A percentile compares a stretch with the other conserved stretches of the same genome.
phyloP scores from a whole-genome alignment of 2,113 vertebrate species.

The Lophochroa leadbeateri region DNA sequence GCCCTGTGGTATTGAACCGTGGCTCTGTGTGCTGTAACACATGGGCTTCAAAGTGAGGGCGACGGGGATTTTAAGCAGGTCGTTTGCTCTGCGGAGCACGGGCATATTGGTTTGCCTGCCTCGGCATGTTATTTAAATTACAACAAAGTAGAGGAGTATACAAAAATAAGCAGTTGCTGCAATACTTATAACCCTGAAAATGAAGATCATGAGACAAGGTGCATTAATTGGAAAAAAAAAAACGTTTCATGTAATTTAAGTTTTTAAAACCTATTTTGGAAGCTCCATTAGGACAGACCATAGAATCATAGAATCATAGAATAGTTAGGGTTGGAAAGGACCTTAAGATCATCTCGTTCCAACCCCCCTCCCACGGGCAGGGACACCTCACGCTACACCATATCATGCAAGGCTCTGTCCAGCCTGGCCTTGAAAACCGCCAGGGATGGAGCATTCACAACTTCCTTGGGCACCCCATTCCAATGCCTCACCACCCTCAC shows the following conservation, averaged over 20 bases:
- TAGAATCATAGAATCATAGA: too few relatives aligned
- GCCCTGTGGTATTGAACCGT: not conserved
- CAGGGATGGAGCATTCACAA: too few relatives aligned
- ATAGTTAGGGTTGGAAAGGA: too few relatives aligned
- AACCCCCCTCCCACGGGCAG: too few relatives aligned
- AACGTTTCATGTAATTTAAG: not conserved
- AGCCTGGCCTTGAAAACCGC: too few relatives aligned
- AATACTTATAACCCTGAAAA: not conserved
- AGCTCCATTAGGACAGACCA: not conserved
- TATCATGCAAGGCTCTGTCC: too few relatives aligned
- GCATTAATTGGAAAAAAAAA: not conserved
- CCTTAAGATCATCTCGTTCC: too few relatives aligned
- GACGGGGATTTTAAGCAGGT: not conserved
- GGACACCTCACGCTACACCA: too few relatives aligned
- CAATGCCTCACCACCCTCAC: too few relatives aligned
- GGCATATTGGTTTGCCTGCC: not conserved
- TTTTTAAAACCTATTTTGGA: not conserved
- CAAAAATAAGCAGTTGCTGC: not conserved
- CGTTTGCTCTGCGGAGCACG: not conserved
- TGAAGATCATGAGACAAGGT: not conserved
- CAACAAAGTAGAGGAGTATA: not conserved
- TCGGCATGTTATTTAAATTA: not conserved
- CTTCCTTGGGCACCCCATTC: too few relatives aligned
- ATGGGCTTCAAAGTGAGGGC: not conserved
- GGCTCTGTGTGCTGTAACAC: not conserved